A percentile compares a stretch with the other conserved stretches of the same genome.
Evolutionary conservation across 2,113 vertebrate species (phyloP).

Genomic region (Loxodonta africana): DNA sequence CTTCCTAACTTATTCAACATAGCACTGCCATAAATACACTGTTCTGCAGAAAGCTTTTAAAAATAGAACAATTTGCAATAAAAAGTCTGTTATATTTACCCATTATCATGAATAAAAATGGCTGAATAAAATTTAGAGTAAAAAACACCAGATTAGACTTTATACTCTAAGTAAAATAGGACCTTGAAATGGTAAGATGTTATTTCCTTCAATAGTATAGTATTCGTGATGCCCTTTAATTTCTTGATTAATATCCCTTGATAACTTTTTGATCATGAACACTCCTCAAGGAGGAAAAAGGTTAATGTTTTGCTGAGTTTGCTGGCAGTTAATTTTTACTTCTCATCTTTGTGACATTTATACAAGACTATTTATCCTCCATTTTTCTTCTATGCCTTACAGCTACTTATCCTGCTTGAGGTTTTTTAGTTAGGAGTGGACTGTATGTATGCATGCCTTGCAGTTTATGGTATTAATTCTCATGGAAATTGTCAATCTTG

Average conservation of each 20-base stretch:
- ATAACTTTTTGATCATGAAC: background rate
- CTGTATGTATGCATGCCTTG: background rate
- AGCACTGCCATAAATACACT: constrained; percentile 28
- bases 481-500: constrained; percentile 29
- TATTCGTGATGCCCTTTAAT: constrained; percentile 24
- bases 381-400: constrained; percentile 47
- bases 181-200: background rate
- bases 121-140: constrained; percentile 51
- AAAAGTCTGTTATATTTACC: background rate
- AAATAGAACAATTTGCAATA: constrained; percentile 46
- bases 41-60: constrained; percentile 37
- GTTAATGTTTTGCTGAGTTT: constrained; percentile 13
- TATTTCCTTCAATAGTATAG: background rate
- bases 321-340: constrained; percentile 46
- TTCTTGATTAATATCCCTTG: constrained; percentile 35
- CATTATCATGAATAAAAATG: constrained; percentile 70
- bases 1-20: constrained; percentile 17
- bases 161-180: constrained; percentile 44
- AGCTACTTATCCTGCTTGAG: background rate
- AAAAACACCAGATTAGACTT: constrained; percentile 47
- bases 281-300: background rate
- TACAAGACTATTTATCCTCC: background rate
- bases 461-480: constrained; percentile 50
- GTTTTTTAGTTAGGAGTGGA: constrained; percentile 32
- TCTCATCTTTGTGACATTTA: constrained; percentile 42